A percentile compares a stretch with the other conserved stretches of the same genome.
Conservation (phyloP, 2,797 vertebrate genomes). For the Coregonus sp. region DNA sequence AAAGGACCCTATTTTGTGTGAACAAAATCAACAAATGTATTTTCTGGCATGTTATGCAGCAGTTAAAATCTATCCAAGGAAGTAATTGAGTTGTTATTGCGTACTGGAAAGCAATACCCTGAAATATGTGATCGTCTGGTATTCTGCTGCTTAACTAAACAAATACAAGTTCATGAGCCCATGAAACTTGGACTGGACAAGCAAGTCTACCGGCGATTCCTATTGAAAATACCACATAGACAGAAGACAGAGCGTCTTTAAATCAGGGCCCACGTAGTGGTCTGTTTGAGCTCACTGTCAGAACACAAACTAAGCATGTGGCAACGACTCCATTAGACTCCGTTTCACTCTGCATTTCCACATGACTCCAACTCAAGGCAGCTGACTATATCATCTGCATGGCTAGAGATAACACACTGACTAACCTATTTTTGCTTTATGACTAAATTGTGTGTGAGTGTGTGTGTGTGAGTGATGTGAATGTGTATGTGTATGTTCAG, state of each 20-base stretch:
- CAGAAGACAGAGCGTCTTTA: neutral
- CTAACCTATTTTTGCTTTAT: too few relatives aligned
- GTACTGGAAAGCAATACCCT: slow-evolving; percentile 1
- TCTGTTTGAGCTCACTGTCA: too few relatives aligned
- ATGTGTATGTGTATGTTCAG: neutral
- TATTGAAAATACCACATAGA: neutral
- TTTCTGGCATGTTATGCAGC: too few relatives aligned
- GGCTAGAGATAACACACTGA: too few relatives aligned
- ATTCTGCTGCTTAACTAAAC: slow-evolving; percentile 38
- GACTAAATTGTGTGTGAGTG: neutral
- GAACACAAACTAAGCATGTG: too few relatives aligned
- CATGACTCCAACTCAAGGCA: too few relatives aligned
- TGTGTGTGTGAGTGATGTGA: neutral
- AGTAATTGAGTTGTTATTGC: slow-evolving; percentile 9
- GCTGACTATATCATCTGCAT: too few relatives aligned
- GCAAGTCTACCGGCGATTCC: neutral
- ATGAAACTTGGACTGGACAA: slow-evolving; percentile 16
- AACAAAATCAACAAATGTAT: too few relatives aligned
- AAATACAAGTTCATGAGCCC: slow-evolving; percentile 34
- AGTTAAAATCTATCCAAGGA: slow-evolving; percentile 1
- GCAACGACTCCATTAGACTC: too few relatives aligned
- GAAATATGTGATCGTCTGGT: slow-evolving; percentile 41
- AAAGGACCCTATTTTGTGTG: neutral
- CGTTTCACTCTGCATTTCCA: too few relatives aligned
- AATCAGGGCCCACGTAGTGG: neutral